Conservation (phyloP, 2,888 invertebrate genomes). For the Chironomus tentans region DNA sequence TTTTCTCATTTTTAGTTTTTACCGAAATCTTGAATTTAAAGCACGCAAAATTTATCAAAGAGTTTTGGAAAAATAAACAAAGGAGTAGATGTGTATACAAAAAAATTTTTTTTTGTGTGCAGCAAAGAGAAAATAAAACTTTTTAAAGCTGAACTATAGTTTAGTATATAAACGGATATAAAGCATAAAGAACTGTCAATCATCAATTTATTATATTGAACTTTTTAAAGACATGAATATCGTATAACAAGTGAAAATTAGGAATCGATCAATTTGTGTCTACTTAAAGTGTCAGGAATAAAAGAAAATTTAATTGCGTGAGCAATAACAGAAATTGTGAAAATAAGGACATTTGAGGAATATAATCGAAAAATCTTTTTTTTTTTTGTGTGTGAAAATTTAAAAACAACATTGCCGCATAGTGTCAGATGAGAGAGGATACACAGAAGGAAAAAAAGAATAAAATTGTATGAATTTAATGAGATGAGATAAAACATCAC, state of each 20-base stretch:
- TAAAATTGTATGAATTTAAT: not conserved
- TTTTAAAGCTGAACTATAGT: not conserved
- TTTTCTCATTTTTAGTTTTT: not conserved
- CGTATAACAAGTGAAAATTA: not conserved
- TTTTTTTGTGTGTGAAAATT: too few relatives aligned
- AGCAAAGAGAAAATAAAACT: not conserved
- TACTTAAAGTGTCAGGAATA: not conserved
- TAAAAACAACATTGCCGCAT: not conserved
- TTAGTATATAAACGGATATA: not conserved
- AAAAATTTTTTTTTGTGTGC: not conserved
- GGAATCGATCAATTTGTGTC: not conserved
- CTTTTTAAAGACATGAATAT: not conserved
- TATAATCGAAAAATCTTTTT: not conserved
- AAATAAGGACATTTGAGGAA: not conserved
- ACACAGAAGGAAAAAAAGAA: not conserved
- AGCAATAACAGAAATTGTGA: not conserved
- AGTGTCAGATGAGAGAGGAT: not conserved
- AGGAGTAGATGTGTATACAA: not conserved
- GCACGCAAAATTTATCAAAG: not conserved
- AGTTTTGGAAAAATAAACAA: not conserved
- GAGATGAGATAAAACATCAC: not conserved
- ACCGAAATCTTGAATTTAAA: not conserved
- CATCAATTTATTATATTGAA: not conserved
- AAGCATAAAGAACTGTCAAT: not conserved
- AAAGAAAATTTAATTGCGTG: not conserved